Evolutionary conservation across 2,888 invertebrate species (phyloP), one percentile per base, ranked within the genome.

Genomic region (Rhagonycha fulva): DNA sequence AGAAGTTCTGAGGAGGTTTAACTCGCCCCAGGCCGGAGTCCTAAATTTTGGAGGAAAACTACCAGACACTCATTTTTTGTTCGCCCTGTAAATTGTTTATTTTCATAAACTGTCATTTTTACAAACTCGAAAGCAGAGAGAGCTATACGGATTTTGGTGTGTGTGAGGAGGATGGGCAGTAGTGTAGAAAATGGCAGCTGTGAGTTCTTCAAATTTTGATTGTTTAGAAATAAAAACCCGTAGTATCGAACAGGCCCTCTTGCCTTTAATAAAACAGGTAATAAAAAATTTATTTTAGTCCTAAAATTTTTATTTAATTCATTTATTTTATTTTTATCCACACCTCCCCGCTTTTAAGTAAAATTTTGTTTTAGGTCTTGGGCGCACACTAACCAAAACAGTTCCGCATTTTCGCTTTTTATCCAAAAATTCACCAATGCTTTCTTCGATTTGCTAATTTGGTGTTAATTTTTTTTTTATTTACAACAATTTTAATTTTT

Each of bases 221-320:
- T 88, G 88, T 88, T 88, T 95, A 88, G 95, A 96, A 91, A 96
- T 97, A 88, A 94, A 95, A 90, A 97, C 96, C 85, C 95, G 94
- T 91, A 96, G 96, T 89, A 95, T 97, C 89, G 97, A 97, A 91
- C 95, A 95, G 90, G 96, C 96, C 84, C 92, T 97, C 85, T 94
- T 97, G 87, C 97, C 97, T 84, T 93, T 97, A 88, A 95, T 97
- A 87, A 96, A 96, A 89, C 97, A 97, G 96, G 97, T 97, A 93
- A 89, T 68, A 60, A 71, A 23, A 71, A 66, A 14, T 66, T 11
- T 14, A 28, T 68, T 71, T 47, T 23, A 68, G 67, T 68, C 73
- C 62, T 66, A 67, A 14, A 61, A 62, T 28, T 26, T 63, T n/a
- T 23, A 69, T 70, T 76, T 72, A 5, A n/a, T 47, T 47, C n/a